Base-by-base conservation (phyloP, 2,888 invertebrate genomes). In the Philopedon plagiatum region DNA sequence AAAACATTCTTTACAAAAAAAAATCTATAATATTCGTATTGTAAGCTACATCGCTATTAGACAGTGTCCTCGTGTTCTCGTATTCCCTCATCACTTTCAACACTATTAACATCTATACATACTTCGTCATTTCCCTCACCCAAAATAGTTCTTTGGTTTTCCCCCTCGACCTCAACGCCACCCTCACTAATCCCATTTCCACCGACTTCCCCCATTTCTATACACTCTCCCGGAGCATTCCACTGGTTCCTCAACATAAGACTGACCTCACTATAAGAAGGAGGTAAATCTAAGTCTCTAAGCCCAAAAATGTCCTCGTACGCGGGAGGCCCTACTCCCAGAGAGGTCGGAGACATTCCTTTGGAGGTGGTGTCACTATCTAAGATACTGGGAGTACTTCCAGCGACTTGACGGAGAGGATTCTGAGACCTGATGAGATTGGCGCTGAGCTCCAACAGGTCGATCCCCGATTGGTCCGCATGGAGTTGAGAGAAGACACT, bases 301-400 rank as follows among this genome's bases (percentile, higher is more conserved):
- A 78, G 78, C 9, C 87, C 87, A 73, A 87, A 88, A 66, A 88
- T 87, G 71, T 88, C 87, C 58, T 88, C 88, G 78, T 88, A 88
- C 0, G 87, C 85, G 0, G 88, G 88, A 0, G 88, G 88, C 2
- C 87, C 87, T 44, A 86, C 85, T 34, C 87, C 87, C 49, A 84
- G 76, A 0, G 87, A 87, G 13, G 86, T 81, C 0, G 87, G 87
- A 4, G 87, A 83, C 46, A 87, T 84, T 7, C 87, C 87, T 73
- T 88, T 88, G 79, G 87, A 88, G n/a, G 87, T 87, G 7, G 87
- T 86, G 75, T 88, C 88, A 8, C 87, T 87, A 66, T 87, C 87
- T 77, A 87, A 83, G 81, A 76, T 73, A 39, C 82, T 87, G 78
- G 81, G 86, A 49, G 81, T 86, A 83, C 83, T 87, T 76, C 76